Base-by-base conservation (phyloP, 2,113 vertebrate species). In the Girardinichthys multiradiatus region DNA sequence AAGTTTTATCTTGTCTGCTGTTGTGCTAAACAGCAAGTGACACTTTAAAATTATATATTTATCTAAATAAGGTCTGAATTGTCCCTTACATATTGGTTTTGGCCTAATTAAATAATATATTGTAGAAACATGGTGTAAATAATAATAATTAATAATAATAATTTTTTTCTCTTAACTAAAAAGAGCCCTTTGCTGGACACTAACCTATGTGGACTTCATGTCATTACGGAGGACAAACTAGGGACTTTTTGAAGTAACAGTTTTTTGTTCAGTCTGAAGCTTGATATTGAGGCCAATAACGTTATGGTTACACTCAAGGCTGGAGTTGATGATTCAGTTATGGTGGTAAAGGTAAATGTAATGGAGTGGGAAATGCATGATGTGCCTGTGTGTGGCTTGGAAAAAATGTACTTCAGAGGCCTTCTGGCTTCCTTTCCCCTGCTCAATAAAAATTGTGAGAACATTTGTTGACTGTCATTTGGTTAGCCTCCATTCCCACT, bases 391-490 rank as follows among this genome's bases (percentile, higher is more conserved):
- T 54, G 24, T 54, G 48, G 48, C 21, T 54, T 10, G n/a, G 24
- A n/a, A n/a, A n/a, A 54, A 54, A 54, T n/a, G 48, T 54, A 54
- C 48, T 54, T 54, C 48, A 85, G 67, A 82, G 74, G 62, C 79
- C 72, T 73, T 88, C 69, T 85, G 69, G 83, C 87, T 88, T 91
- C 74, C 70, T 89, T 83, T 86, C 58, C 71, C 27, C 48, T 26
- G 60, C 69, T 81, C 77, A 51, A 83, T 89, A 90, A 91, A 91
- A 83, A 68, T 77, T 39, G 45, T 51, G 42, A 72, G 76, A 81
- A 77, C 76, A 74, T 89, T 89, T 88, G 75, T 87, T 84, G 89
- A 84, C 74, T 90, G 82, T 89, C 82, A 68, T 59, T 78, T n/a
- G 76, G 81, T 86, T 61, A 74, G 70, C 72, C 83, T 79, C 82